Base-by-base conservation (phyloP, 2,888 invertebrate genomes). In the Macrophya annulata region DNA sequence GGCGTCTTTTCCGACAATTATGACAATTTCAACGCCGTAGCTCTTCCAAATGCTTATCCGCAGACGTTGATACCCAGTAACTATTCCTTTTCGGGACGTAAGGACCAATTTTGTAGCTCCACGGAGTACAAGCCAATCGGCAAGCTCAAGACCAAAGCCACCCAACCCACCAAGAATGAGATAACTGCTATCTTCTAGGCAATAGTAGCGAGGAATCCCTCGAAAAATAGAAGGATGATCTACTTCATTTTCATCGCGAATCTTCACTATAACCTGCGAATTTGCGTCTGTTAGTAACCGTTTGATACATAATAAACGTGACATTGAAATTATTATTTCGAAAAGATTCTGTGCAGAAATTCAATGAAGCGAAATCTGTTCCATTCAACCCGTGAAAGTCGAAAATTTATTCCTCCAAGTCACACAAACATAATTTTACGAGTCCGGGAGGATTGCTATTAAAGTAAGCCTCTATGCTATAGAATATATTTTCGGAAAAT, bases 71-170 rank as follows among this genome's bases (percentile, higher is more conserved):
- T 98, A 99, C 40, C 98, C 98, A 84, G 96, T 97, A 74, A 95
- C 94, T 48, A 98, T 92, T 1, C 98, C 98, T 25, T 95, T 95
- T 86, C 98, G 95, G 0, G 98, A 98, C 0, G 97, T 97, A 0
- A 99, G 94, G 1, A 98, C 95, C 15, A 99, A 89, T 87, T 97
- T 96, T 88, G 94, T 95, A 0, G 97, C 98, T 0, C 98, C 98
- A 87, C 98, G 95, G 83, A 97, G 93, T 81, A 98, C 95, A 89
- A 99, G 94, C 98, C 98, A 98, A 90, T 98, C 97, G 0, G 96
- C 96, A 79, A 99, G 93, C 93, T 99, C 99, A 79, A 99, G 94
- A 5, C 99, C 99, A 91, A 98, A 98, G 0, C 98, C 98, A 65
- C 98, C 98, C 0, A 98, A 94, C 45, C 98, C 98, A 17, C 97